Percentiles rank a stretch among this genome's conserved stretches.
These are phyloP conservation scores for Crematogaster levior DNA, from an alignment of 2,888 invertebrate genomes.

Conservation along the genomic window DNA sequence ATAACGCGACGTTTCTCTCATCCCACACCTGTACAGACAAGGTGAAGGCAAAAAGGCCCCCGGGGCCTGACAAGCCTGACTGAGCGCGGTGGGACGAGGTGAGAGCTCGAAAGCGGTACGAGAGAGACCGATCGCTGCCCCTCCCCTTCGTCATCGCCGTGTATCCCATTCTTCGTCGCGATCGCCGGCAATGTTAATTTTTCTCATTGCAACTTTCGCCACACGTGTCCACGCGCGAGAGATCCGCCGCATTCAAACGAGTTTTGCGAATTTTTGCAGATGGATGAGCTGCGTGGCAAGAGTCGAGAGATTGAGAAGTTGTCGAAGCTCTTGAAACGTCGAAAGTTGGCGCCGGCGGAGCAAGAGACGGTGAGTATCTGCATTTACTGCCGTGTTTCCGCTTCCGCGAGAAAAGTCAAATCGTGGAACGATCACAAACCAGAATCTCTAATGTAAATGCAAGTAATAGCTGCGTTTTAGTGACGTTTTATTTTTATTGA, in stretches of 20 bases:
- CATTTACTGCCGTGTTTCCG: background rate
- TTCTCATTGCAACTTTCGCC: conserved; percentile 57
- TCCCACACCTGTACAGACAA: conserved; percentile 42
- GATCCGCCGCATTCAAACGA: conserved; percentile 36
- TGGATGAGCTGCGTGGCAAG: conserved; percentile 80
- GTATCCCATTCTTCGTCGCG: conserved; percentile 47
- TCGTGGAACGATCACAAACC: background rate
- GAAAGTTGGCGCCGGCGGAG: conserved; percentile 64
- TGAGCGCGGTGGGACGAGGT: conserved; percentile 38
- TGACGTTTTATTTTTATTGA: background rate
- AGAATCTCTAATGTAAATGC: background rate
- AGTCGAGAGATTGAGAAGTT: conserved; percentile 78
- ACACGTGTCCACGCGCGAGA: conserved; percentile 40
- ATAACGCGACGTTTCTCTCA: conserved; percentile 22
- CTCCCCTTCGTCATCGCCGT: conserved; percentile 48
- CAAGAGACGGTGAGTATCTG: conserved; percentile 73
- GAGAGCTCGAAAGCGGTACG: conserved; percentile 67
- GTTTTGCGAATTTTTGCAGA: conserved; percentile 69
- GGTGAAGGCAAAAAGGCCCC: conserved; percentile 69
- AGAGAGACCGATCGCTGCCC: conserved; percentile 60
- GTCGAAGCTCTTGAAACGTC: conserved; percentile 76
- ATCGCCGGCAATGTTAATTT: conserved; percentile 45
- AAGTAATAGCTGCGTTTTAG: background rate
- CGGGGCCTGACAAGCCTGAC: conserved; percentile 28
- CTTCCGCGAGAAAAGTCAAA: conserved; percentile 5